Percentiles rank a stretch among this genome's conserved stretches.
Evolutionary conservation across 2,113 vertebrate genomes (phyloP).

Genomic region (Campylorhamphus procurvoides): DNA sequence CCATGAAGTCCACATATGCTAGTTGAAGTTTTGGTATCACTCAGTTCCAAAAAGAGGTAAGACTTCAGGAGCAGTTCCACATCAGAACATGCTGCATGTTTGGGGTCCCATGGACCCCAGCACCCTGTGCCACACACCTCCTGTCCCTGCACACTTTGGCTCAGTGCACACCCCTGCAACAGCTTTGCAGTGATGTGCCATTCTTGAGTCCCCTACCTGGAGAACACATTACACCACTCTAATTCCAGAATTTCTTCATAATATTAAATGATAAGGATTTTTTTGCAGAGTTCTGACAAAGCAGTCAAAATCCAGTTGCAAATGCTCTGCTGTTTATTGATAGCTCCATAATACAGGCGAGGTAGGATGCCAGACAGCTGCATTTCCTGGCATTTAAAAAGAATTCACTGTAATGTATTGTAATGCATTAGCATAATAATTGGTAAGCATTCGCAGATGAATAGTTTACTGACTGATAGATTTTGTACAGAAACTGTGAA

Average conservation of each 20-base stretch:
- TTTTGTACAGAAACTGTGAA: conserved; percentile 84
- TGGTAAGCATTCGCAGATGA: conserved; percentile 85
- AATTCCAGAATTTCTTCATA: not conserved
- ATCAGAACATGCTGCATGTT: accelerated
- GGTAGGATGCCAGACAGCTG: conserved; percentile 75
- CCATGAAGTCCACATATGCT: not conserved
- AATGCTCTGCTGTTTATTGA: conserved; percentile 66
- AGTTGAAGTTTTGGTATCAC: accelerated
- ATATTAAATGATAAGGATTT: not conserved
- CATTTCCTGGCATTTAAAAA: conserved; percentile 78
- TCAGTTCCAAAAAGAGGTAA: not conserved
- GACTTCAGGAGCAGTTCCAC: not conserved
- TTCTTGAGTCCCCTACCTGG: not conserved
- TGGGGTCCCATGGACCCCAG: not conserved
- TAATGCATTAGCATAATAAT: conserved; percentile 88
- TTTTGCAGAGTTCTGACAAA: conserved; percentile 10
- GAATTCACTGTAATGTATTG: conserved; percentile 82
- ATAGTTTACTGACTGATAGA: conserved; percentile 87
- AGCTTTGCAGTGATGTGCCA: not conserved
- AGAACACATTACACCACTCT: not conserved
- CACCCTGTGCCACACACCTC: not conserved
- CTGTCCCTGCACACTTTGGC: accelerated
- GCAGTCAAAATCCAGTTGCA: conserved; percentile 64
- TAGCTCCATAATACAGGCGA: conserved; percentile 60
- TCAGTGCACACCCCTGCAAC: not conserved